phyloP scores from a whole-genome alignment of 2,113 vertebrate genomes.

The Drymodes brunneopygia region DNA sequence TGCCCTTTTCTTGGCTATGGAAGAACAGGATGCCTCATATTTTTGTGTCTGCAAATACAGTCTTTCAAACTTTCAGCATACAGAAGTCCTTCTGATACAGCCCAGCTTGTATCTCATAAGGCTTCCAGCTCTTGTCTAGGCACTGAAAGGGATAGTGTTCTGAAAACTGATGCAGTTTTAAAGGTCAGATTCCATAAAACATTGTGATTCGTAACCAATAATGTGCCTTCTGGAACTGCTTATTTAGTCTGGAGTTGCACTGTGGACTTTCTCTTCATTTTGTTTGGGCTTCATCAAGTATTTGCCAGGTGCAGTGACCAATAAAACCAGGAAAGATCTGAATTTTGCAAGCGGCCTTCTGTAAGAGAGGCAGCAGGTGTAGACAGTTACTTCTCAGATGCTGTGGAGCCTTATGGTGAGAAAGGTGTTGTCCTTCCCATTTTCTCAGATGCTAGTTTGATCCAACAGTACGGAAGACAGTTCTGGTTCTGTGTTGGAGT shows the following conservation, averaged over 20 bases:
- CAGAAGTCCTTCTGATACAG: background rate
- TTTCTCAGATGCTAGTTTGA: background rate
- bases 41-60: background rate
- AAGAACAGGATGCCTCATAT: background rate
- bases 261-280: background rate
- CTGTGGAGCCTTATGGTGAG: background rate
- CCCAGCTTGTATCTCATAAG: background rate
- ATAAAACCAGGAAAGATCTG: background rate
- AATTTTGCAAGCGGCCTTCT: background rate
- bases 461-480: background rate
- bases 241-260: background rate
- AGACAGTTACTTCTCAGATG: background rate
- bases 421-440: background rate
- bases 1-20: background rate
- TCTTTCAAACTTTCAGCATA: background rate
- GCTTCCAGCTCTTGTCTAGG: background rate
- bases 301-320: background rate
- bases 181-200: conserved; percentile 16
- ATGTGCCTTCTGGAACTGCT: background rate
- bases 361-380: background rate
- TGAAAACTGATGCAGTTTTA: background rate
- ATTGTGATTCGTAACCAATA: background rate
- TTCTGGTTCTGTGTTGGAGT: background rate
- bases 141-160: background rate
- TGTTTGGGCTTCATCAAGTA: background rate